Evolutionary conservation across 2,888 invertebrate species (phyloP), one percentile per base, ranked within the genome.

Genomic region (Troides oblongomaculatus): DNA sequence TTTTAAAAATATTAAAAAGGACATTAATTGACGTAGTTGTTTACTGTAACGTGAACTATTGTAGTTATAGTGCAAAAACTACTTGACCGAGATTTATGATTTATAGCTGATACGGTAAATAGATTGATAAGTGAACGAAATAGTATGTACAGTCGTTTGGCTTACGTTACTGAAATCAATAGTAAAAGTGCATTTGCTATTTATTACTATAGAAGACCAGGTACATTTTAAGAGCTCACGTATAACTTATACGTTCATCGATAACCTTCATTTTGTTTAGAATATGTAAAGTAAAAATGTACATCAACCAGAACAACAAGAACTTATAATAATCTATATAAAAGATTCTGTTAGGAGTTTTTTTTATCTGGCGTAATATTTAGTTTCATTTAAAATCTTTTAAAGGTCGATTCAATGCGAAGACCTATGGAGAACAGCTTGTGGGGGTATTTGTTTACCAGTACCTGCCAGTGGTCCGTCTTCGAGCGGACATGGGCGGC

Each of bases 401-500:
- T 17, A 18, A 50, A 50, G 18, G 46, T 14, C 10, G 46, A 46
- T 46, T 46, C 46, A 50, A 50, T 50, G 14, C 14, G 50, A 18
- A 17, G 50, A 50, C 2, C 14, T 17, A 18, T 50, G 50, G 18
- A 53, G 53, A 7, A n/a, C 53, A n/a, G n/a, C n/a, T 53, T 53
- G n/a, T 53, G n/a, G 53, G 57, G 23, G 2, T 63, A 63, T 50
- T 63, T 63, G 25, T 46, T 50, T 61, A 61, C 46, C 36, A 77
- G 75, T 93, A 94, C 94, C 94, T 95, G 88, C 94, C 94, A 74
- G 94, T 94, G 64, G 94, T 94, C 78, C 94, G 88, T 81, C 94
- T 89, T 66, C 94, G 84, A 65, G 90, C 94, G 72, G 93, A 93
- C 69, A 94, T 88, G 30, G 94, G 94, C 72, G 90, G 83, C 75